Base-by-base conservation (phyloP, 1,140 invertebrate genomes). In the Panagrolaimus sp. region DNA sequence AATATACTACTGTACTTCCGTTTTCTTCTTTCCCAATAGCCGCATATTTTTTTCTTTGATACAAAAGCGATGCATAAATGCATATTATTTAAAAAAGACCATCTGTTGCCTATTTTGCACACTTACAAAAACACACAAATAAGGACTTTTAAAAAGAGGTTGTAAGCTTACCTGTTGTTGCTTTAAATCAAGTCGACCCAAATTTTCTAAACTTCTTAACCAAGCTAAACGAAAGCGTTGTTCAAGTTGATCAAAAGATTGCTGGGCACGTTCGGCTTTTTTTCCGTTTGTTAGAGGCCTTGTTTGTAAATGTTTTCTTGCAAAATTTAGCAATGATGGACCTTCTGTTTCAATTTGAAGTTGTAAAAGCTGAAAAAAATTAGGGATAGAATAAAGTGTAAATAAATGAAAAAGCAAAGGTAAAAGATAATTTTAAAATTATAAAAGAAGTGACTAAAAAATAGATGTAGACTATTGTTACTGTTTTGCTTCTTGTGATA, bases 341-440 rank as follows among this genome's bases (percentile, higher is more conserved):
- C 51, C 51, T 57, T 57, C 51, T 1, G 51, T 20, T 57, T 57
- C 51, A 11, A 57, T 57, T 57, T 57, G 51, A 57, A 57, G 51
- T 57, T 57, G 51, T 20, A 57, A 20, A 20, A 27, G 20, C 51
- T 57, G 51, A 25, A 57, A 57, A 57, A 25, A n/a, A n/a, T n/a
- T n/a, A n/a, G n/a, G n/a, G n/a, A n/a, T n/a, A n/a, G 51, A 27
- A 16, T 20, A 57, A 25, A 11, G 51, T 13, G 20, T 11, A 57
- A 57, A 57, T 20, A 2, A 16, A n/a, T n/a, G 51, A 13, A 38
- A 38, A 38, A 38, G 7, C 7, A 38, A 38, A 7, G n/a, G n/a
- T n/a, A 2, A 38, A 38, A 38, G 31, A 38, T 4, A 38, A 38
- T 38, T 38, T 4, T 38, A 38, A 38, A 38, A 2, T 38, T 4